Evolutionary conservation across 1,140 invertebrate genomes (phyloP), one percentile per base, ranked within the genome.

Genomic region (Heliconius nattereri): DNA sequence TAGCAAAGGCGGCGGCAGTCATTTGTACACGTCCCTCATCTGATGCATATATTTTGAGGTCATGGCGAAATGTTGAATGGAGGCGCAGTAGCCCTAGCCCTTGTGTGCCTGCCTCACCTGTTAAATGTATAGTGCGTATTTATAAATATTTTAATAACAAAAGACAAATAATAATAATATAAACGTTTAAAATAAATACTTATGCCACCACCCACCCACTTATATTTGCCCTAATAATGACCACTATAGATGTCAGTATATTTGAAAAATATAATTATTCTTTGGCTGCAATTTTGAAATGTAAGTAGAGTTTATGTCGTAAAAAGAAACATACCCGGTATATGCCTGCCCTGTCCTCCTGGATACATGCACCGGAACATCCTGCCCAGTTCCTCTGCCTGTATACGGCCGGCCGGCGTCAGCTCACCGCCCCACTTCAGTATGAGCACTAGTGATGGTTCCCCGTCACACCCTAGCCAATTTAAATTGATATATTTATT

Each of bases 331-430:
- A 83, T 70, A 94, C 92, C 92, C 26, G 92, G 89, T 78, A 97
- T 96, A 91, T 97, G 97, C 91, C 97, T 96, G 94, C 97, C 97
- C 96, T 98, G 97, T 85, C 97, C 97, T 37, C 97, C 97, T 13
- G 97, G 99, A 95, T 99, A 99, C 97, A 99, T 99, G 96, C 99
- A 99, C 75, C 99, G 96, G 95, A 99, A 99, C 87, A 99, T 99
- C 83, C 98, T 96, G 7, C 99, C 99, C 45, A 99, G 94, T 93
- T 99, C 98, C 95, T 99, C 99, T 3, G 99, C 99, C 95, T 99
- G 99, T 37, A 99, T 97, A 77, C 98, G 96, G 23, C 99, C 99
- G 0, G 98, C 98, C 2, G 99, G 98, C n/a, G 99, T 99, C 85
- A 99, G 94, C 94, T 99, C 99, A 49, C 99, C 99, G 78, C 99